phyloP scores from a whole-genome alignment of 2,888 invertebrate genomes.

The Nomada flava region DNA sequence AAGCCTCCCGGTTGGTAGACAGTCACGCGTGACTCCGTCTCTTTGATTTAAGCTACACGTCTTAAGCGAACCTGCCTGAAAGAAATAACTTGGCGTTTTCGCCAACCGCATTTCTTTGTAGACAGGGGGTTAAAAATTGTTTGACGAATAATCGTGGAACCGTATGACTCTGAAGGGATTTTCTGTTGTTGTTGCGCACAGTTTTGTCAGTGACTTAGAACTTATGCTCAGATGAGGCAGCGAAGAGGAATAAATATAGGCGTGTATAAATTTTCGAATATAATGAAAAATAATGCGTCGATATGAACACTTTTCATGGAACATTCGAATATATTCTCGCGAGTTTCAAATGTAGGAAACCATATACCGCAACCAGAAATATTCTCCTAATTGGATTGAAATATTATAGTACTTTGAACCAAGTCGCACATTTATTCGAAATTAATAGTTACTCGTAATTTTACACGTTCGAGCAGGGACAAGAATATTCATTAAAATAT shows the following conservation, averaged over 20 bases:
- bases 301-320: too few species aligned
- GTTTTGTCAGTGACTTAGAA: background rate
- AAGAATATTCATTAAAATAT: slow-evolving; percentile 7
- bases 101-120: background rate
- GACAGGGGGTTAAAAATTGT: slow-evolving; percentile 5
- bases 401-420: too few species aligned
- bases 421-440: too few species aligned
- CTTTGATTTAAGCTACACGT: slow-evolving; percentile 11
- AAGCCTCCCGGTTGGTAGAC: too few species aligned
- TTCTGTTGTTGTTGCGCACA: too few species aligned
- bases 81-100: background rate
- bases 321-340: too few species aligned
- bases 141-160: slow-evolving; percentile 10
- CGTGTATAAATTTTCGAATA: too few species aligned
- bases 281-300: background rate
- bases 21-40: background rate
- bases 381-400: too few species aligned
- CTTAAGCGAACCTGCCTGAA: background rate
- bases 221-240: background rate
- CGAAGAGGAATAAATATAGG: background rate
- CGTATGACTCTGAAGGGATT: background rate
- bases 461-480: background rate
- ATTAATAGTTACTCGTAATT: background rate
- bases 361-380: too few species aligned
- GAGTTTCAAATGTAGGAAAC: too few species aligned